A percentile compares a stretch with the other conserved stretches of the same genome.
Conservation (phyloP, 2,113 vertebrate genomes). For the Pangasianodon hypophthalmus region DNA sequence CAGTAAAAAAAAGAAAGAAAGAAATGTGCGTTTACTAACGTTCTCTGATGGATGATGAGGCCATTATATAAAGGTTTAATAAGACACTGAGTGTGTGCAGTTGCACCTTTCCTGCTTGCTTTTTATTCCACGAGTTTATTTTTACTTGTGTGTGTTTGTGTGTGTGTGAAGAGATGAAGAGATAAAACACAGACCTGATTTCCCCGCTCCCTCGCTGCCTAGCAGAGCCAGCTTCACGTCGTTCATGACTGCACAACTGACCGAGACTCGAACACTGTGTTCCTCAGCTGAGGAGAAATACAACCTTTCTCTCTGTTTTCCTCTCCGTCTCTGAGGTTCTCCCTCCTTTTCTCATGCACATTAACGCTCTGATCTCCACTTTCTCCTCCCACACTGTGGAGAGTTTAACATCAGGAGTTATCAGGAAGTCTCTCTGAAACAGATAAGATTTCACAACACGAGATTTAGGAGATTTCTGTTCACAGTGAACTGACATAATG, state of each 20-base stretch:
- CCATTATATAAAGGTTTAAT: background rate
- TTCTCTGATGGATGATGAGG: background rate
- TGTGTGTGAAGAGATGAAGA: background rate
- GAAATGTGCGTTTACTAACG: background rate
- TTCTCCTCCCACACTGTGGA: constrained; percentile 53
- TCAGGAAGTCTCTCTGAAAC: constrained; percentile 39
- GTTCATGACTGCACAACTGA: constrained; percentile 64
- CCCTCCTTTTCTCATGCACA: constrained; percentile 35
- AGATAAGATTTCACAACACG: constrained; percentile 2
- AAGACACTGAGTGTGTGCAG: background rate
- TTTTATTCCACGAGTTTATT: background rate
- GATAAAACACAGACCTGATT: constrained; percentile 69
- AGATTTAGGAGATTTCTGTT: background rate
- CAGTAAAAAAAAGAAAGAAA: background rate
- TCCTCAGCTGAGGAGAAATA: background rate
- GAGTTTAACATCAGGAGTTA: constrained; percentile 37
- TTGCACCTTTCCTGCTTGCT: background rate
- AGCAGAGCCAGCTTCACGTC: constrained; percentile 76
- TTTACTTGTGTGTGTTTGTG: background rate
- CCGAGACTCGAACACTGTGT: background rate
- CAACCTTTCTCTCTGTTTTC: constrained; percentile 13
- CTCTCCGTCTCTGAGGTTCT: constrained; percentile 3
- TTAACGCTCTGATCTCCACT: constrained; percentile 24
- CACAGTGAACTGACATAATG: background rate
- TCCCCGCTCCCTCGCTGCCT: constrained; percentile 73